Evolutionary conservation across 2,797 vertebrate species (phyloP), one percentile per base, ranked within the genome.

Genomic region (Coccyzus lansbergi): DNA sequence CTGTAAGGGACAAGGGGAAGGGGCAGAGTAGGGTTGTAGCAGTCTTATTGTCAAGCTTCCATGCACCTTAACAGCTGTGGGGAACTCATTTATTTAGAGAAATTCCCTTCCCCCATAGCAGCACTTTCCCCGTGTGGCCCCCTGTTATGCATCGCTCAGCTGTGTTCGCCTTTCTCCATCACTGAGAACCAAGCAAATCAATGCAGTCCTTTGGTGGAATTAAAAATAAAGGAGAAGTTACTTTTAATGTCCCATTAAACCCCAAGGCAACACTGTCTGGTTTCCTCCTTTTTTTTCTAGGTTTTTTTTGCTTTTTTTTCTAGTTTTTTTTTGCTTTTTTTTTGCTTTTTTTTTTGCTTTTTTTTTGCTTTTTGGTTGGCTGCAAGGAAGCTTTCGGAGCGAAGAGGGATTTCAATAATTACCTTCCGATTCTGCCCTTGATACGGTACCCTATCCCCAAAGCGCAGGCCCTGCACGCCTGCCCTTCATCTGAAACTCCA

Each of bases 401-500:
- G 1, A 34, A 71, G 76, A 71, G 12, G 68, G 65, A 93, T 92
- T 94, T 94, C 68, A 78, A 40, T 93, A 91, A 95, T 95, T 93
- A 56, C 69, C 69, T 92, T 62, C 56, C 0, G 44, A 92, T 96
- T 94, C 80, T 15, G 0, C 17, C 91, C 91, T 2, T 2, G 95
- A 90, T 86, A 95, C 44, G 80, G 91, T 76, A 59, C 52, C 81
- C 92, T 86, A 92, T 90, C 90, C 83, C 92, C 80, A 81, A 93
- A 93, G 86, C 72, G 0, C 93, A 74, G 77, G 56, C 92, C 93
- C 71, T 71, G 74, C 90, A 88, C 7, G 51, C 86, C 93, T 93
- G 93, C 94, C 78, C 96, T 97, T 97, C 96, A 95, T 96, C 96
- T 95, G 82, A 93, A 95, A 86, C 88, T 95, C 95, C 84, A 74